Evolutionary conservation across 2,113 vertebrate genomes (phyloP).

Genomic region (Semicossyphus pulcher): DNA sequence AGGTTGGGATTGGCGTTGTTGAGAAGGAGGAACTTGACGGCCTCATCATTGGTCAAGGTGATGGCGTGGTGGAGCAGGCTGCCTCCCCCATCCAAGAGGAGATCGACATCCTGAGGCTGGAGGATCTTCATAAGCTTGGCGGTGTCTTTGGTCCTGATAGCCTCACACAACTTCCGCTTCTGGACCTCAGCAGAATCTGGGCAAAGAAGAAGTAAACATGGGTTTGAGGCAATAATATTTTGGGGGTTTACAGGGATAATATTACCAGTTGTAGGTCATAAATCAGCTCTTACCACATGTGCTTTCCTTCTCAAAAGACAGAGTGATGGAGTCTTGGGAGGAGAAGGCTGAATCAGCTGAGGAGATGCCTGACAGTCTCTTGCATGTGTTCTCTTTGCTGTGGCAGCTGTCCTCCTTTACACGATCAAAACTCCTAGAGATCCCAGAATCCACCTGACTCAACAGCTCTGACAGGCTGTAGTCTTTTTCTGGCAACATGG

Average conservation of each 20-base stretch:
- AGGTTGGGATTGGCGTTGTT: constrained; percentile 94
- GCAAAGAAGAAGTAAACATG: background rate
- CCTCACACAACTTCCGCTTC: constrained; percentile 92
- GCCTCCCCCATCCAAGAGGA: constrained; percentile 89
- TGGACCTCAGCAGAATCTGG: constrained; percentile 92
- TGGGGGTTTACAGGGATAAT: background rate
- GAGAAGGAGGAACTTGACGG: constrained; percentile 93
- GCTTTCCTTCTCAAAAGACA: constrained; percentile 94
- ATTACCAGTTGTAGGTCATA: background rate
- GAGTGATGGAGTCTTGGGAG: constrained; percentile 93
- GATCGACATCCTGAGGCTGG: constrained; percentile 97
- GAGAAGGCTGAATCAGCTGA: constrained; percentile 98
- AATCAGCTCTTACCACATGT: constrained; percentile 82
- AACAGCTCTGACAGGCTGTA: constrained; percentile 93
- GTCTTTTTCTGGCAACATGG: constrained; percentile 89
- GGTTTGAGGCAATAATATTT: background rate
- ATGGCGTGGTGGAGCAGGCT: constrained; percentile 93
- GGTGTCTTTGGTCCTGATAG: constrained; percentile 90
- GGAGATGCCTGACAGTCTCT: constrained; percentile 95
- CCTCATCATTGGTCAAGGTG: constrained; percentile 91
- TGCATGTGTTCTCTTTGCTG: constrained; percentile 88
- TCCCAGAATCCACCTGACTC: constrained; percentile 94
- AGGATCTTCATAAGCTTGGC: constrained; percentile 97
- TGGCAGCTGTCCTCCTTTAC: constrained; percentile 89
- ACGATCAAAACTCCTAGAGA: constrained; percentile 89